Conservation (phyloP, 2,113 vertebrate species). For the Danio rerio region GRCz12tu NC_133178.1:28716501-28717000, state of each 20-base stretch:
- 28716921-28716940: not conserved
- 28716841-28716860: not conserved
- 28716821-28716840: not conserved
- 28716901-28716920: not conserved
- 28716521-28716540: constrained; percentile 71
- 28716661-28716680: not conserved
- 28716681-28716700: not conserved
- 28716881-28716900: not conserved
- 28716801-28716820: not conserved
- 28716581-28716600: constrained; percentile 41
- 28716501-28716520: not conserved
- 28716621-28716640: not conserved
- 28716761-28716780: not conserved
- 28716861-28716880: not conserved
- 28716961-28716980: not conserved
- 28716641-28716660: constrained; percentile 66
- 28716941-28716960: not conserved
- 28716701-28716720: rapidly evolving
- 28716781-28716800: not conserved
- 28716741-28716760: not conserved
- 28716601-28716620: constrained; percentile 70
- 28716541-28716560: constrained; percentile 76
- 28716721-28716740: not conserved
- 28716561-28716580: constrained; percentile 51
- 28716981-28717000: constrained; percentile 28